A percentile compares a stretch with the other conserved stretches of the same genome.
Conservation (phyloP, 2,797 vertebrate genomes). For the Hyperoplus lanceolatus region DNA sequence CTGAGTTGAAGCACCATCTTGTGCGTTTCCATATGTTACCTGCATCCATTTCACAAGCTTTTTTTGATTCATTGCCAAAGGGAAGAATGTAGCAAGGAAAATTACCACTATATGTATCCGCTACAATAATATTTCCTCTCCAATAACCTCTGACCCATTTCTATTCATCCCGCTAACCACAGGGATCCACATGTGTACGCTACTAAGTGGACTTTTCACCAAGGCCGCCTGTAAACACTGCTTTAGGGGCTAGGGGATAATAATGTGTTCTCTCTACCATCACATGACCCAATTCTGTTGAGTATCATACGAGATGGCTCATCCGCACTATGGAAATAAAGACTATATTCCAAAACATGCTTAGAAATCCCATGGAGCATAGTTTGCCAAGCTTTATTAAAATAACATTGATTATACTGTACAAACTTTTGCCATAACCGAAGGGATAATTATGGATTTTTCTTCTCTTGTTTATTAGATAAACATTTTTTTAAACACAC, state of each 20-base stretch:
- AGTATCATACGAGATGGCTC: constrained; percentile 47
- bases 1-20: constrained; percentile 13
- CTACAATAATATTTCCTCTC: constrained; percentile 31
- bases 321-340: constrained; percentile 32
- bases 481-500: background rate
- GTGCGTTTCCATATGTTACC: constrained; percentile 54
- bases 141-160: constrained; percentile 64
- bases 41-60: constrained; percentile 27
- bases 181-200: constrained; percentile 49
- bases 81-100: constrained; percentile 3
- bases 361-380: constrained; percentile 45
- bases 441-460: constrained; percentile 52
- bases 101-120: background rate
- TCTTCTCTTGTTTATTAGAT: constrained; percentile 34
- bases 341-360: constrained; percentile 29
- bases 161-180: constrained; percentile 46
- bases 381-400: constrained; percentile 38
- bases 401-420: constrained; percentile 38
- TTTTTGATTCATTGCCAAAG: constrained; percentile 39
- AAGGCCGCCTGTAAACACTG: constrained; percentile 37
- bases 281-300: constrained; percentile 71
- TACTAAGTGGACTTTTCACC: constrained; percentile 62
- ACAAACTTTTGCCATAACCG: constrained; percentile 24
- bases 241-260: constrained; percentile 50
- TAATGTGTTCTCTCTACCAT: constrained; percentile 58